Percentiles rank a stretch among this genome's conserved stretches.
These are phyloP conservation scores for Chrysemys picta DNA, from an alignment of 2,113 vertebrate species.

Conservation along the genomic window DNA sequence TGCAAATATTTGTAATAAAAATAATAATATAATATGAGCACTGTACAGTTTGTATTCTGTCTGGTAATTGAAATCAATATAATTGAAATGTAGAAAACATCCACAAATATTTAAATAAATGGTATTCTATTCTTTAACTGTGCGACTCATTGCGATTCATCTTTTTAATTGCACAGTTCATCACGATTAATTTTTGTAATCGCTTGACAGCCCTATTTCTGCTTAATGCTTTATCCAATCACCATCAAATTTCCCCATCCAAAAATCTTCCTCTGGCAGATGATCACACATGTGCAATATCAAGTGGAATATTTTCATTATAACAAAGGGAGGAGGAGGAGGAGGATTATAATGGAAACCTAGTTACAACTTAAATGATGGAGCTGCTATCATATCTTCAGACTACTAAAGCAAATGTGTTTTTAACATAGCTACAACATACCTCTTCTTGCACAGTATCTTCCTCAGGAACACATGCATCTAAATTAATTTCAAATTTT, in stretches of 20 bases:
- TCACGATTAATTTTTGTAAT: too few relatives aligned
- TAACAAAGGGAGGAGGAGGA: not conserved
- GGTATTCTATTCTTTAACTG: too few relatives aligned
- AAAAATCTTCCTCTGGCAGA: not conserved
- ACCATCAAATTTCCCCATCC: not conserved
- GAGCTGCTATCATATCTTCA: not conserved
- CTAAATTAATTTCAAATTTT: slow-evolving; percentile 90
- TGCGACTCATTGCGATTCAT: too few relatives aligned
- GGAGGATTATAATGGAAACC: not conserved
- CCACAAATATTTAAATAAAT: too few relatives aligned
- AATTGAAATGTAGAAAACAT: too few relatives aligned
- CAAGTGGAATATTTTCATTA: not conserved
- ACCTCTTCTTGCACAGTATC: slow-evolving; percentile 64
- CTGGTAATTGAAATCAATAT: too few relatives aligned
- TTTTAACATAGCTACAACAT: not conserved
- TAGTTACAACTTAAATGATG: not conserved
- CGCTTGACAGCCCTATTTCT: not conserved
- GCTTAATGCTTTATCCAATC: not conserved
- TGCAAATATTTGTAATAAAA: too few relatives aligned
- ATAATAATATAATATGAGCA: too few relatives aligned
- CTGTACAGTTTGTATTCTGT: too few relatives aligned
- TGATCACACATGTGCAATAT: not conserved
- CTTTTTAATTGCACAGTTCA: too few relatives aligned
- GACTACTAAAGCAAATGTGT: not conserved
- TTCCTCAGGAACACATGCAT: slow-evolving; percentile 66